These are phyloP conservation scores for Chrysodeixis includens DNA, from an alignment of 2,888 invertebrate species.

Conservation along the genomic window DNA sequence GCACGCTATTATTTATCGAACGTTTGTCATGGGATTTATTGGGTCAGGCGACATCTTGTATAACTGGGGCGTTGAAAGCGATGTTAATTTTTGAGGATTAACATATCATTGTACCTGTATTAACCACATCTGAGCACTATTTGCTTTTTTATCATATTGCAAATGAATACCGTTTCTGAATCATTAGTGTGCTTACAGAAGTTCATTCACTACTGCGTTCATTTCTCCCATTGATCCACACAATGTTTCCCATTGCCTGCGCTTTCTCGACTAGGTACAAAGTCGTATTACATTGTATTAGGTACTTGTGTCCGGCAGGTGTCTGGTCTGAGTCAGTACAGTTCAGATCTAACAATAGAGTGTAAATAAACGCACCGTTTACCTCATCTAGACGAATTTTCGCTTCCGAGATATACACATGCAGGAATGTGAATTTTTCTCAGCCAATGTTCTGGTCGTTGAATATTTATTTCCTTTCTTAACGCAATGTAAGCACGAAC, in stretches of 20 bases:
- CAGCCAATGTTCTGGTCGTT: conserved; percentile 25
- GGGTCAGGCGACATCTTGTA: conserved; percentile 58
- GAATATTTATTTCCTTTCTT: conserved; percentile 47
- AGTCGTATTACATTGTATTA: conserved; percentile 31
- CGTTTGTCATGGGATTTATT: conserved; percentile 70
- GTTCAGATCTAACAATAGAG: conserved; percentile 39
- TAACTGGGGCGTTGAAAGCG: conserved; percentile 56
- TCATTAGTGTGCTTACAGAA: not conserved
- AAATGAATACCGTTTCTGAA: not conserved
- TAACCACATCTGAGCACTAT: not conserved
- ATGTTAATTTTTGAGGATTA: conserved; percentile 42
- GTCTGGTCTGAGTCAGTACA: conserved; percentile 44
- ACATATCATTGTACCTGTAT: conserved; percentile 15
- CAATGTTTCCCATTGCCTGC: conserved; percentile 31
- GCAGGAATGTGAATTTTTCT: conserved; percentile 44
- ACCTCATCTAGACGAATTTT: conserved; percentile 47
- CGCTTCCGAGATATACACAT: conserved; percentile 42
- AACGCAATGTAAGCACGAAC: conserved; percentile 29
- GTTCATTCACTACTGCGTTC: conserved; percentile 9
- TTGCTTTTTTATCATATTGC: not conserved
- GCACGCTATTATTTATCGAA: conserved; percentile 66
- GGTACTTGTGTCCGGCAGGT: conserved; percentile 24
- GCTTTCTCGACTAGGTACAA: conserved; percentile 42
- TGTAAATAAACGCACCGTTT: conserved; percentile 42
- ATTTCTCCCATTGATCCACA: conserved; percentile 20